Percentiles rank a stretch among this genome's conserved stretches.
Evolutionary conservation across 23 tunicate species (phyloP).

Genomic region (Corella eumyota): DNA sequence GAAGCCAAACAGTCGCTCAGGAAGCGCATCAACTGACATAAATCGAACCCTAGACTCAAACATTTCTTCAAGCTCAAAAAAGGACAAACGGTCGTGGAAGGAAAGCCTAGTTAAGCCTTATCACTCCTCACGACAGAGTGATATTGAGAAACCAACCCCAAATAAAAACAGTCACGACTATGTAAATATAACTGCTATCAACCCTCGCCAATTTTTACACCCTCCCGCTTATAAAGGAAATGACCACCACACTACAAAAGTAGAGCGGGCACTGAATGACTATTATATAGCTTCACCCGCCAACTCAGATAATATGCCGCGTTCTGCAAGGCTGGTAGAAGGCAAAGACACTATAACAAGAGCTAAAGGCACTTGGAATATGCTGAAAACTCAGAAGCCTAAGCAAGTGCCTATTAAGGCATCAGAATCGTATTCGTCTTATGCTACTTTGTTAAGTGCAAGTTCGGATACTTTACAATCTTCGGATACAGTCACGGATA

Average conservation of each 20-base stretch:
- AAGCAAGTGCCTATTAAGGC: conserved; percentile 10
- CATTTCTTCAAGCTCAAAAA: too few species aligned
- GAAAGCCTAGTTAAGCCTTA: too few species aligned
- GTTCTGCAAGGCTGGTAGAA: background rate
- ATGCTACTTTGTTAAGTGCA: conserved; percentile 7
- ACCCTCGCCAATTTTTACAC: background rate
- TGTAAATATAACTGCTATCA: conserved; percentile 19
- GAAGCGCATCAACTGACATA: too few species aligned
- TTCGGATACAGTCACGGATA: conserved; percentile 6
- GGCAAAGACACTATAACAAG: conserved; percentile 10
- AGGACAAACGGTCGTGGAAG: too few species aligned
- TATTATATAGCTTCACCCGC: conserved; percentile 6
- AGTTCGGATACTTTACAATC: conserved; percentile 25
- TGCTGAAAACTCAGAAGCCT: conserved; percentile 16
- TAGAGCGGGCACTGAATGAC: background rate
- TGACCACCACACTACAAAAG: too few species aligned
- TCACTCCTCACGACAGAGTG: too few species aligned
- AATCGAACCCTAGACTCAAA: too few species aligned
- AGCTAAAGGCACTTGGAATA: conserved; percentile 49
- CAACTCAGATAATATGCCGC: background rate
- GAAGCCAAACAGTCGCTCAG: background rate
- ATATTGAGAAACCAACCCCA: conserved; percentile 2
- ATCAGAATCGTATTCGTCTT: conserved; percentile 8
- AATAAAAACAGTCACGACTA: conserved; percentile 19
- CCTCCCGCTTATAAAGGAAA: too few species aligned